A percentile compares a stretch with the other conserved stretches of the same genome.
phyloP scores from a whole-genome alignment of 2,888 invertebrate species.

The Sericinus montela region DNA sequence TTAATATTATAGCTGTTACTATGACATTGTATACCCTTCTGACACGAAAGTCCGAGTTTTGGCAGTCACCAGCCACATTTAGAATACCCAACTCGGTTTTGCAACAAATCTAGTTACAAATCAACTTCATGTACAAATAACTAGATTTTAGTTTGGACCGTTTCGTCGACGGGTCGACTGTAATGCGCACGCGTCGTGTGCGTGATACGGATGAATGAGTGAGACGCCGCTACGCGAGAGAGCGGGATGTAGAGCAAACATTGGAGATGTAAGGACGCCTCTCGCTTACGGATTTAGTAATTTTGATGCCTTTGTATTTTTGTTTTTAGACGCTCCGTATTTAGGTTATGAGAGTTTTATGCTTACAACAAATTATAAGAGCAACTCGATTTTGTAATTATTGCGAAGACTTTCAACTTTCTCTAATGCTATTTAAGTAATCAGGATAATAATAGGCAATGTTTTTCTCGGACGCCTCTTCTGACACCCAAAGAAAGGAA shows the following conservation, averaged over 20 bases:
- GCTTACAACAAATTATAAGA: not conserved
- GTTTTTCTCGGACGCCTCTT: too few relatives aligned
- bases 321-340: conserved; percentile 10
- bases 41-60: not conserved
- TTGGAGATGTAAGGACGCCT: conserved; percentile 13
- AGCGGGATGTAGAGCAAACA: conserved; percentile 16
- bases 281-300: conserved; percentile 12
- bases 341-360: conserved; percentile 9
- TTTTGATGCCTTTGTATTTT: conserved; percentile 12
- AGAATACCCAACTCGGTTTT: not conserved
- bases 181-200: conserved; percentile 8
- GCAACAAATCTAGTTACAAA: not conserved
- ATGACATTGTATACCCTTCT: too few relatives aligned
- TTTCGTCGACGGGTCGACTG: conserved; percentile 3
- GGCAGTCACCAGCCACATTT: conserved; percentile 4
- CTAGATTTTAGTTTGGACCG: conserved; percentile 7
- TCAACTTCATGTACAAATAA: conserved; percentile 11
- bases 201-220: conserved; percentile 10
- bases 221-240: conserved; percentile 2
- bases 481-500: too few relatives aligned
- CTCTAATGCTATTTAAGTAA: too few relatives aligned
- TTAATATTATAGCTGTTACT: too few relatives aligned
- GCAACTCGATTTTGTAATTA: too few relatives aligned
- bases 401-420: too few relatives aligned
- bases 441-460: too few relatives aligned